Conservation (phyloP, 1,140 invertebrate species). For the Magallana angulata region DNA sequence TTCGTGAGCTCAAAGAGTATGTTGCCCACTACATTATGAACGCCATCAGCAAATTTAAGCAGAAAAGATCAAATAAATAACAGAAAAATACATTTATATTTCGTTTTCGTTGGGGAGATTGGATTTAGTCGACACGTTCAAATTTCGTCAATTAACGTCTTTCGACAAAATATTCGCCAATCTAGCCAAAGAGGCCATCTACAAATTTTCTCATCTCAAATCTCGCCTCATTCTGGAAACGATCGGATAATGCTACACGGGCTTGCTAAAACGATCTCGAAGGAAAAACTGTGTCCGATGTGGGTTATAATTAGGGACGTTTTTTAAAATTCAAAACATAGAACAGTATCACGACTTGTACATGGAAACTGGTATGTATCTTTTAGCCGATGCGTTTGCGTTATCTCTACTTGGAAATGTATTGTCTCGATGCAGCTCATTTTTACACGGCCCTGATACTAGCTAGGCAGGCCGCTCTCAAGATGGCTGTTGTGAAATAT, state of each 20-base stretch:
- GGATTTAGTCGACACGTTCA: constrained; percentile 48
- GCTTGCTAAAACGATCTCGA: constrained; percentile 27
- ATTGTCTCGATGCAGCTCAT: too few relatives aligned
- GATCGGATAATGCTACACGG: neutral
- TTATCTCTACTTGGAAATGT: too few relatives aligned
- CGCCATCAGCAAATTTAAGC: constrained; percentile 20
- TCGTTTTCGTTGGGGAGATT: neutral
- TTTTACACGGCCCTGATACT: too few relatives aligned
- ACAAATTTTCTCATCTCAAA: too few relatives aligned
- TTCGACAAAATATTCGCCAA: constrained; percentile 28
- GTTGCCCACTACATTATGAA: constrained; percentile 48
- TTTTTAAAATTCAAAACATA: neutral
- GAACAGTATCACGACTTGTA: neutral
- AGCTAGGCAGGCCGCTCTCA: too few relatives aligned
- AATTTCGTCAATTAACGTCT: constrained; percentile 33
- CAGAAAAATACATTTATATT: neutral
- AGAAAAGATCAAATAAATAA: constrained; percentile 50
- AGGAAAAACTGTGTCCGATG: neutral
- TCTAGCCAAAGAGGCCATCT: too few relatives aligned
- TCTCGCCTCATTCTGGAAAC: neutral
- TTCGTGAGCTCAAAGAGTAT: constrained; percentile 25
- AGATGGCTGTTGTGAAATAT: too few relatives aligned
- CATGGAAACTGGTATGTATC: too few relatives aligned
- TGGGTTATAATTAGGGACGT: constrained; percentile 23
- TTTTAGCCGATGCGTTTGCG: too few relatives aligned